A percentile compares a stretch with the other conserved stretches of the same genome.
phyloP scores from a whole-genome alignment of 2,797 vertebrate genomes.

The Scarus forsteni region DNA sequence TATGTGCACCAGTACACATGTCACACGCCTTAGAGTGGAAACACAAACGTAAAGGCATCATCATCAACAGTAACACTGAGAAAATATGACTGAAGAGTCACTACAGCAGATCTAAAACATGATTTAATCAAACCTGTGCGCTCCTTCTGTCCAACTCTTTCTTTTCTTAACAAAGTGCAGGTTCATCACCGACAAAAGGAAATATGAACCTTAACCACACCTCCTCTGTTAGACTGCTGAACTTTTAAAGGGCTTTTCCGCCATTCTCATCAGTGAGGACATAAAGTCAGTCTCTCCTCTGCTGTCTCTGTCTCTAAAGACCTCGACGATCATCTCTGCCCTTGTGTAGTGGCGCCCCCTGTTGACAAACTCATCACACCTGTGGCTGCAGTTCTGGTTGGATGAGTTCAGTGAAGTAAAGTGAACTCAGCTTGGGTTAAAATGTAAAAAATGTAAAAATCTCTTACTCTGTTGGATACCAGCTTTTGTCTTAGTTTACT shows the following conservation, averaged over 20 bases:
- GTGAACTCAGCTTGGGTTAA: no score
- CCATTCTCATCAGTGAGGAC: background rate
- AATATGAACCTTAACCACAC: constrained; percentile 12
- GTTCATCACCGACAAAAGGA: constrained; percentile 57
- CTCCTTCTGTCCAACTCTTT: constrained; percentile 38
- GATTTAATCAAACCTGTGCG: constrained; percentile 10
- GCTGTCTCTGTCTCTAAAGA: background rate
- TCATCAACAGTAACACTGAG: background rate
- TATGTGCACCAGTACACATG: constrained; percentile 15
- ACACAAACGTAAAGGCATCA: background rate
- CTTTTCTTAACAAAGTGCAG: constrained; percentile 50
- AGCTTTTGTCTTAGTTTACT: no score
- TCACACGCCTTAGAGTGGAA: constrained; percentile 9
- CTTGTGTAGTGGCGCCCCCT: constrained; percentile 40
- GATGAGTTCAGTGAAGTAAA: no score
- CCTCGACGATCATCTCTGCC: background rate
- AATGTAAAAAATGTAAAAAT: no score
- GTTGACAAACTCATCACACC: constrained; percentile 1
- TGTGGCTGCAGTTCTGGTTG: background rate
- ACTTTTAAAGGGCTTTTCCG: constrained; percentile 9
- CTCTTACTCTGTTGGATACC: no score
- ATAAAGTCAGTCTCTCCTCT: constrained; percentile 6
- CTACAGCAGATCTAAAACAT: background rate
- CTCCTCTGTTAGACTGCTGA: constrained; percentile 25
- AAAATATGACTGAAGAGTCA: background rate